A percentile compares a stretch with the other conserved stretches of the same genome.
Evolutionary conservation across 2,113 vertebrate genomes (phyloP).

Genomic region (Phaethornis superciliosus): DNA sequence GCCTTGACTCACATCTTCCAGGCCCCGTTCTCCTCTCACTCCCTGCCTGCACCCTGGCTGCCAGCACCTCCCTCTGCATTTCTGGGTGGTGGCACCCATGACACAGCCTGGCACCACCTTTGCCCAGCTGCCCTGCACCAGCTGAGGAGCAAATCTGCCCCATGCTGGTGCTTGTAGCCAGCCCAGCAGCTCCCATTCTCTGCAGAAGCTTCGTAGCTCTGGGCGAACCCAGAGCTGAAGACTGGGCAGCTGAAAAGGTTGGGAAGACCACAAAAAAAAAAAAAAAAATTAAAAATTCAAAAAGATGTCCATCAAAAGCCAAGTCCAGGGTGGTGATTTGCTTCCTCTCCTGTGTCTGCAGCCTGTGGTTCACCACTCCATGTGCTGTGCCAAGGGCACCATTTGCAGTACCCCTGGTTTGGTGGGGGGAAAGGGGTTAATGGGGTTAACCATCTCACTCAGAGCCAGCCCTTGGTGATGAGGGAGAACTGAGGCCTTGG

Average conservation of each 20-base stretch:
- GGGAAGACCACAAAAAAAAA: neutral
- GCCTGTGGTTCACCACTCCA: neutral
- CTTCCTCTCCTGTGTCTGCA: neutral
- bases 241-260: neutral
- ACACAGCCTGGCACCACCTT: neutral
- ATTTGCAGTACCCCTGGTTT: neutral
- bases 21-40: neutral
- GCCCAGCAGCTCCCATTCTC: neutral
- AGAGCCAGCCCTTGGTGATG: neutral
- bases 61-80: neutral
- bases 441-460: neutral
- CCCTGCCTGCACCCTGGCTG: neutral
- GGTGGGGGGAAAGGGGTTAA: neutral
- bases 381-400: neutral
- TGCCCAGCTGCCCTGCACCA: neutral
- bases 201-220: neutral
- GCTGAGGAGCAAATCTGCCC: neutral
- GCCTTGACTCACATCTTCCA: slow-evolving; percentile 46
- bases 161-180: rapidly evolving
- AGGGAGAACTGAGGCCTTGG: too few species aligned
- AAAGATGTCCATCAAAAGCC: neutral
- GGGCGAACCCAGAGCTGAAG: neutral
- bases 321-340: neutral
- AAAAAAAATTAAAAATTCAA: too few species aligned
- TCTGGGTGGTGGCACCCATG: neutral